Percentiles rank a stretch among this genome's conserved stretches.
Conservation (phyloP, 2,888 invertebrate genomes). For the Teinopalpus imperialis region DNA sequence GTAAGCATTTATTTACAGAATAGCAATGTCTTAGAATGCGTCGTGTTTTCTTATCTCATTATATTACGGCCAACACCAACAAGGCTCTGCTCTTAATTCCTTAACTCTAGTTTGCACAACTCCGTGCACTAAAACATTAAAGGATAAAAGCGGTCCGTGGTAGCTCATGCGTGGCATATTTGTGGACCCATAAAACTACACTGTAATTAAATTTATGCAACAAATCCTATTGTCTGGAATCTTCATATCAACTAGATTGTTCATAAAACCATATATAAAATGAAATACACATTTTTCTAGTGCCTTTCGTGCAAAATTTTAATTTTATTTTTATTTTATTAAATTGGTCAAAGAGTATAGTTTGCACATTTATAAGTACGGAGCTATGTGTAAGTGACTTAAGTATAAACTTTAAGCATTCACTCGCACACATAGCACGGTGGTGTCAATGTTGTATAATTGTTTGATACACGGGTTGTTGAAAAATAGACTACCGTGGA, state of each 20-base stretch:
- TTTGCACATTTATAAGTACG: too few species aligned
- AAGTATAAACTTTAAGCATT: too few species aligned
- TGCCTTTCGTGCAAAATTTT: too few species aligned
- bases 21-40: constrained; percentile 39
- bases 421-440: too few species aligned
- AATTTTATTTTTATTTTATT: too few species aligned
- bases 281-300: not conserved
- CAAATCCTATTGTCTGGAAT: constrained; percentile 16
- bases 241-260: constrained; percentile 1
- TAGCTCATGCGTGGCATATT: constrained; percentile 19
- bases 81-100: constrained; percentile 51
- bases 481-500: too few species aligned
- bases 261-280: constrained; percentile 3
- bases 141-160: constrained; percentile 16
- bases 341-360: too few species aligned
- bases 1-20: constrained; percentile 40
- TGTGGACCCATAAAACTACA: constrained; percentile 21
- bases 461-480: too few species aligned
- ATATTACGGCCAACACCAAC: constrained; percentile 44
- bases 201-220: constrained; percentile 20
- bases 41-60: constrained; percentile 60
- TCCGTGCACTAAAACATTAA: constrained; percentile 60
- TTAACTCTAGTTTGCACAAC: constrained; percentile 61
- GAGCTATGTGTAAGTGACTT: too few species aligned
- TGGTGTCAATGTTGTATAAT: too few species aligned